Evolutionary conservation across 2,797 vertebrate species (phyloP), one percentile per base, ranked within the genome.

Genomic region (Sebastes iracundus): DNA sequence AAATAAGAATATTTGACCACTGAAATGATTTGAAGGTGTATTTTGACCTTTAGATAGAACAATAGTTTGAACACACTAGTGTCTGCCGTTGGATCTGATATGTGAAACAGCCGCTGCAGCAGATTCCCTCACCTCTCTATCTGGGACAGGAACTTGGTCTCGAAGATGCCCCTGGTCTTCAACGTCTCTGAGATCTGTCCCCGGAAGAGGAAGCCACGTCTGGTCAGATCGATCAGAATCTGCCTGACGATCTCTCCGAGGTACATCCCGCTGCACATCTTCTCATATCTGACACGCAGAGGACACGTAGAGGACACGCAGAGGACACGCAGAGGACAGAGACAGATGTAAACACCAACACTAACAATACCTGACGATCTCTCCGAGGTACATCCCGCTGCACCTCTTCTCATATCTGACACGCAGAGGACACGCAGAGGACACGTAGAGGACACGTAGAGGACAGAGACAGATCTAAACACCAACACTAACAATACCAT

Each of bases 261-360:
- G 96, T 99, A 99, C 99, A 99, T 99, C 0, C 99, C 99, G 0
- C 99, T 99, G 95, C 98, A 99, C 99, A 99, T 99, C 78, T 99
- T 99, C 96, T 99, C 99, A 6, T 96, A 99, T 86, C 99, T 99
- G 32, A 32, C 32, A 32, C 8, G 32, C 3, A 32, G 30, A 30
- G 30, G 90, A 55, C 23, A 0, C 2, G 8, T 0, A 9, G 0
- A 28, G 28, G 28, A 28, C 28, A 30, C 28, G 25, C 25, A 25
- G 25, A 25, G 25, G 23, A 23, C 23, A 23, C 23, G 28, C 2
- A 28, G 30, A 6, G 20, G 28, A 71, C 30, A 52, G 20, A 68
- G 12, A 25, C 33, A 13, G 1, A 0, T 27, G 16, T 73, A 18
- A 30, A 22, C 28, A 23, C 30, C 12, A 23, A 53, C 30, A 32